Conservation (phyloP, 2,888 invertebrate genomes). For the Amiota communis region DNA sequence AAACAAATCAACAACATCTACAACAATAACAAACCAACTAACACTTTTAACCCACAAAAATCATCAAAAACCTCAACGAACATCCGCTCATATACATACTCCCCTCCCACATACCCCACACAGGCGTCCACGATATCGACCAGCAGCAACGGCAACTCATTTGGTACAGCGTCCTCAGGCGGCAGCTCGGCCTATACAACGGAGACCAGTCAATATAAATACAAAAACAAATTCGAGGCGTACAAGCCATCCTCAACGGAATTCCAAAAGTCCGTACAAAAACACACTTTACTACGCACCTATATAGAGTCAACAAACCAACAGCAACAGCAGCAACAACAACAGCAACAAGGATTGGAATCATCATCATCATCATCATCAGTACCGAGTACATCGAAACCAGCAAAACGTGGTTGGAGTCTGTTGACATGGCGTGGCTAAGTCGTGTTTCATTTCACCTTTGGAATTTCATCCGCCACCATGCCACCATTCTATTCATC, state of each 20-base stretch:
- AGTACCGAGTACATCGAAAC: conserved; percentile 42
- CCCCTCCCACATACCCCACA: conserved; percentile 67
- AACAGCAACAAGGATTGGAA: conserved; percentile 69
- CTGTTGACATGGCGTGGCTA: conserved; percentile 69
- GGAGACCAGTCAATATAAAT: conserved; percentile 55
- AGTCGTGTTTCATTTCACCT: conserved; percentile 4
- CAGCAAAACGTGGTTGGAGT: conserved; percentile 65
- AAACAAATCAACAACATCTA: conserved; percentile 59
- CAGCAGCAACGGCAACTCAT: conserved; percentile 52
- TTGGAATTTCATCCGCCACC: too few relatives aligned
- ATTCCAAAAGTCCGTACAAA: conserved; percentile 65
- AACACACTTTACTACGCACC: conserved; percentile 67
- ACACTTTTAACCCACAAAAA: conserved; percentile 73
- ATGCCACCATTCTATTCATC: neutral
- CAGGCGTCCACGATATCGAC: conserved; percentile 72
- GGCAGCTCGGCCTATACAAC: conserved; percentile 60
- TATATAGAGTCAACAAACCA: conserved; percentile 52
- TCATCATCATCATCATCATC: conserved; percentile 25
- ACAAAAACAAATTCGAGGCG: conserved; percentile 62
- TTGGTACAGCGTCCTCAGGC: conserved; percentile 55
- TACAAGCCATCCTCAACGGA: conserved; percentile 64
- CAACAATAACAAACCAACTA: conserved; percentile 74
- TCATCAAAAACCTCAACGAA: neutral
- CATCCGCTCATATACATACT: conserved; percentile 20
- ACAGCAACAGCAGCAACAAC: conserved; percentile 40